A percentile compares a stretch with the other conserved stretches of the same genome.
Evolutionary conservation across 2,113 vertebrate species (phyloP).

Genomic region (Passer montanus): DNA sequence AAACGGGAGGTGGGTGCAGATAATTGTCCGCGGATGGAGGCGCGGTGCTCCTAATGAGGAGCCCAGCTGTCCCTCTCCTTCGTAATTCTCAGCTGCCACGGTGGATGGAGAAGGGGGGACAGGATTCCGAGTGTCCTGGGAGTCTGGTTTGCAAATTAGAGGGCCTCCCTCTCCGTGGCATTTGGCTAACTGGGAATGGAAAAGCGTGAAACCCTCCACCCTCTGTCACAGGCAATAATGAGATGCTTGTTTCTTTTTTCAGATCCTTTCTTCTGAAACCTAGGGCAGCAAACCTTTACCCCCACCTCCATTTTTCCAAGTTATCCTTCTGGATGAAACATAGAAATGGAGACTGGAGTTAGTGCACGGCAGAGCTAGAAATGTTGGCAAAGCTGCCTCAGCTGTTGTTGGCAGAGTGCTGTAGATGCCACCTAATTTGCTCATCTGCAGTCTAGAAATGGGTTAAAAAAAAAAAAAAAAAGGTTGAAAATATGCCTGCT

Average conservation of each 20-base stretch:
- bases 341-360: not conserved
- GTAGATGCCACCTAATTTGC: not conserved
- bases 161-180: not conserved
- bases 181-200: not conserved
- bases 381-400: not conserved
- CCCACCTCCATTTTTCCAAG: not conserved
- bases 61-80: slow-evolving; percentile 48
- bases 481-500: not conserved
- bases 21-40: not conserved
- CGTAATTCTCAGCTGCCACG: slow-evolving; percentile 34
- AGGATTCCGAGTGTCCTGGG: not conserved
- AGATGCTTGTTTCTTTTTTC: slow-evolving; percentile 1
- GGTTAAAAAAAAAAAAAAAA: not conserved
- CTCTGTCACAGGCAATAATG: not conserved
- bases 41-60: not conserved
- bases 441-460: not conserved
- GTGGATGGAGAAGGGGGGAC: not conserved
- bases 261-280: not conserved
- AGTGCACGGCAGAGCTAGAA: not conserved
- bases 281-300: not conserved
- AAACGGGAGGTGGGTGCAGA: not conserved
- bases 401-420: not conserved
- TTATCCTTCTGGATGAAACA: not conserved
- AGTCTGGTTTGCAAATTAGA: slow-evolving; percentile 38
- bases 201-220: not conserved